Evolutionary conservation across 2,113 vertebrate genomes (phyloP).

Genomic region (Orientallactaga bullata): DNA sequence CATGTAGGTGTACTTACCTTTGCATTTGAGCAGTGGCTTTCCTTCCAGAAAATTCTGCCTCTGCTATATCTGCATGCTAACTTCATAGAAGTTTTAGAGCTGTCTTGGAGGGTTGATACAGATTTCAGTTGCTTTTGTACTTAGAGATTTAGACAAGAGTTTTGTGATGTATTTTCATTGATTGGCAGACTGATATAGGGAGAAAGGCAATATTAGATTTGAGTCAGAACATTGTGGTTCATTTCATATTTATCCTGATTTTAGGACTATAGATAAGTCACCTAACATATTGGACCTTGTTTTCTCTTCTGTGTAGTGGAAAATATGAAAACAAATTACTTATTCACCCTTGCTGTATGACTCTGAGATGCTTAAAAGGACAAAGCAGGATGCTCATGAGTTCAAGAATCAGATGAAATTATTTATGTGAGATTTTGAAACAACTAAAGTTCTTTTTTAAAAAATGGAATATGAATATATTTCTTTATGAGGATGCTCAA

Average conservation of each 20-base stretch:
- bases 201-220: slow-evolving; percentile 21
- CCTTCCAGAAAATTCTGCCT: not conserved
- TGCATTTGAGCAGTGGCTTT: not conserved
- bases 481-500: no score
- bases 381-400: no score
- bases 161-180: not conserved
- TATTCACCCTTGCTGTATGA: not conserved
- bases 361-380: not conserved
- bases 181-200: not conserved
- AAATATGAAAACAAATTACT: not conserved
- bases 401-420: not conserved
- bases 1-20: not conserved
- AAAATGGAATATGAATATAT: no score
- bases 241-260: not conserved
- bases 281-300: not conserved
- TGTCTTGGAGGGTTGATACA: not conserved
- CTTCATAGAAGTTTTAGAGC: not conserved
- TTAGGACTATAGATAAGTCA: not conserved
- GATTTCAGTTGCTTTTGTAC: not conserved
- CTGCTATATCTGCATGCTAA: not conserved
- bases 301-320: not conserved
- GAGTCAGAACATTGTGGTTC: not conserved
- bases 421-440: not conserved
- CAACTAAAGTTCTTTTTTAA: slow-evolving; percentile 2
- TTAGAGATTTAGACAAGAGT: slow-evolving; percentile 14